Evolutionary conservation across 92 coral and sea anemone species (phyloP).

Genomic region (Paragorgia papillata): DNA sequence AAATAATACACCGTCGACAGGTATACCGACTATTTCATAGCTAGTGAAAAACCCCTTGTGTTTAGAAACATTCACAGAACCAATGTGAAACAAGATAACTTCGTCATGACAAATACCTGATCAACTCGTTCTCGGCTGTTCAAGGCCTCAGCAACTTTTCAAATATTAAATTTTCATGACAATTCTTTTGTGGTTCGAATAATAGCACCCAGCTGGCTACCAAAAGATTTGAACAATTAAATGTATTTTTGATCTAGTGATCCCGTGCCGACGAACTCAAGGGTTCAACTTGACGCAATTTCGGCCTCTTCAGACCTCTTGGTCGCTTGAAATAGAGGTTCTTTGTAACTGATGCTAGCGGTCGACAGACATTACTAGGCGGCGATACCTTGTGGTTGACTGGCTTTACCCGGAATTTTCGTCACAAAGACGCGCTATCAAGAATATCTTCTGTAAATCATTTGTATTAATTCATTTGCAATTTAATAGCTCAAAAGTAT

Average conservation of each 20-base stretch:
- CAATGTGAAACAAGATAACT: neutral
- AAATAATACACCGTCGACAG: neutral
- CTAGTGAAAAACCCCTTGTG: conserved; percentile 5
- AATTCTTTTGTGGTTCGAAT: conserved; percentile 29
- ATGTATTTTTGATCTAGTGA: too few relatives aligned
- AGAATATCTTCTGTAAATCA: neutral
- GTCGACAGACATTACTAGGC: too few relatives aligned
- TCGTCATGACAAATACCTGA: conserved; percentile 23
- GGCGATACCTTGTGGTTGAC: too few relatives aligned
- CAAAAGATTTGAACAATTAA: neutral
- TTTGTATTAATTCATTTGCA: conserved; percentile 16
- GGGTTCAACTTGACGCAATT: too few relatives aligned
- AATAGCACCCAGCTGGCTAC: conserved; percentile 32
- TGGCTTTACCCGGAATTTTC: too few relatives aligned
- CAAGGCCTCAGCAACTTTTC: conserved; percentile 5
- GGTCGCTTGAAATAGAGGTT: too few relatives aligned
- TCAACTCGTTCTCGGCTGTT: conserved; percentile 13
- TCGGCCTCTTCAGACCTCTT: too few relatives aligned
- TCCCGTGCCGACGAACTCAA: too few relatives aligned
- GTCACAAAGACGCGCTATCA: neutral
- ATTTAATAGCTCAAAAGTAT: conserved; percentile 10
- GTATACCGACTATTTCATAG: neutral
- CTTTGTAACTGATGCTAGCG: too few relatives aligned
- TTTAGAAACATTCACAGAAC: neutral
- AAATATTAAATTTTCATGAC: conserved; percentile 36